Conservation (phyloP, 1,140 invertebrate genomes). For the Macrostomum lignano region DNA sequence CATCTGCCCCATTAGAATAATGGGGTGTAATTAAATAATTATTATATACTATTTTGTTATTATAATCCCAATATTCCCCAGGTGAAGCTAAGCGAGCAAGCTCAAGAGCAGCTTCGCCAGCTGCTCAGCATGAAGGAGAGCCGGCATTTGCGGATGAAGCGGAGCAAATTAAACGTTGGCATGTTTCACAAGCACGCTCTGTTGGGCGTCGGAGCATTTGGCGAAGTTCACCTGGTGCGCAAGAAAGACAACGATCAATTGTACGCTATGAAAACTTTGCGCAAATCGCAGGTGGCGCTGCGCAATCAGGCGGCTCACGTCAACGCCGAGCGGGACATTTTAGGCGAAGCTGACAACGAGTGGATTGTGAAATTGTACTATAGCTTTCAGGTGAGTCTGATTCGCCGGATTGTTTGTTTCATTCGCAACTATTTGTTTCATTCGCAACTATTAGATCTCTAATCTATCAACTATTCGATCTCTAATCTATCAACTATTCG, state of each 20-base stretch:
- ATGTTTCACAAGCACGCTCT: no score
- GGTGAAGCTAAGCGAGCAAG: no score
- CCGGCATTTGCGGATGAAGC: slow-evolving; percentile 65
- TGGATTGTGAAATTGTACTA: slow-evolving; percentile 98
- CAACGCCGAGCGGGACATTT: slow-evolving; percentile 84
- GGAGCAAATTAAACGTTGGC: slow-evolving; percentile 90
- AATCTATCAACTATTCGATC: no score
- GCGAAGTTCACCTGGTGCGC: slow-evolving; percentile 72
- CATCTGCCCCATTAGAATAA: no score
- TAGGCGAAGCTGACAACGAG: slow-evolving; percentile 90
- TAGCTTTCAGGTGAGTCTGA: slow-evolving; percentile 71
- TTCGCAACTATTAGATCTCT: no score
- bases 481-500: no score
- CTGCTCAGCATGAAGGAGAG: slow-evolving; percentile 94
- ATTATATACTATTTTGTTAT: no score
- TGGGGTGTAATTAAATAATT: no score
- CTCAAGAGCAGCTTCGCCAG: slow-evolving; percentile 45
- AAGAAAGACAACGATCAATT: slow-evolving; percentile 79
- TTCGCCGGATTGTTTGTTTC: no score
- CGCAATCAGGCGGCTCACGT: slow-evolving; percentile 90
- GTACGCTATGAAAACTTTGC: slow-evolving; percentile 92
- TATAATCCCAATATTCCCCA: no score
- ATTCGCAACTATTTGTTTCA: no score
- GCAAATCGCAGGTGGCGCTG: slow-evolving; percentile 78
- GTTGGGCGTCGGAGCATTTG: slow-evolving; percentile 94